Evolutionary conservation across 92 coral and sea anemone genomes (phyloP), one percentile per base, ranked within the genome.

Genomic region (Phymanthus crucifer): DNA sequence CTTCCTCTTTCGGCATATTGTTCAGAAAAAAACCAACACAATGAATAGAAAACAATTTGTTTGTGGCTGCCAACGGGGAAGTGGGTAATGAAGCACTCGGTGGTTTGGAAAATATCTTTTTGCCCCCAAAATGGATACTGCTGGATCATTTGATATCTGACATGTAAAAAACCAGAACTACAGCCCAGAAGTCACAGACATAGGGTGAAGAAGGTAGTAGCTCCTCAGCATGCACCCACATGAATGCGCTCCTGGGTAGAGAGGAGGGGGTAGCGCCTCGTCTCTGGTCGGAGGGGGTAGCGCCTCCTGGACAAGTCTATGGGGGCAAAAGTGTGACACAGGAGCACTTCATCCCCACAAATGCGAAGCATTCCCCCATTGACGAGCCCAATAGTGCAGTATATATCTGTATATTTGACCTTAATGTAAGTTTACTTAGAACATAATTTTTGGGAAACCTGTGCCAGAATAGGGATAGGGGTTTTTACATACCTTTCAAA

Each of bases 401-500:
- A 47, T 47, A 47, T 47, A 47, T 47, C 6, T 47, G 14, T 47
- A 70, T 33, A 70, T n/a, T n/a, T n/a, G n/a, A n/a, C n/a, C n/a
- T n/a, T n/a, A n/a, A n/a, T n/a, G n/a, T n/a, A n/a, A n/a, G n/a
- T n/a, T n/a, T n/a, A n/a, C n/a, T n/a, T n/a, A n/a, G n/a, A n/a
- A n/a, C n/a, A n/a, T n/a, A n/a, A n/a, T n/a, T n/a, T n/a, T n/a
- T n/a, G n/a, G n/a, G n/a, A n/a, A n/a, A n/a, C n/a, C n/a, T n/a
- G n/a, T n/a, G n/a, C n/a, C n/a, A n/a, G 50, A 79, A 69, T 35
- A 27, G 66, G 69, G 83, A 67, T 64, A 35, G 77, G 76, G 40
- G 83, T 79, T 46, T 79, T 79, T 35, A 79, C 69, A 46, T 80
- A 80, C 66, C 84, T 68, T 64, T 80, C 84, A 45, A 70, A 80